Evolutionary conservation across 2,888 invertebrate species (phyloP), one percentile per base, ranked within the genome.

Genomic region (Plagodis pulveraria): DNA sequence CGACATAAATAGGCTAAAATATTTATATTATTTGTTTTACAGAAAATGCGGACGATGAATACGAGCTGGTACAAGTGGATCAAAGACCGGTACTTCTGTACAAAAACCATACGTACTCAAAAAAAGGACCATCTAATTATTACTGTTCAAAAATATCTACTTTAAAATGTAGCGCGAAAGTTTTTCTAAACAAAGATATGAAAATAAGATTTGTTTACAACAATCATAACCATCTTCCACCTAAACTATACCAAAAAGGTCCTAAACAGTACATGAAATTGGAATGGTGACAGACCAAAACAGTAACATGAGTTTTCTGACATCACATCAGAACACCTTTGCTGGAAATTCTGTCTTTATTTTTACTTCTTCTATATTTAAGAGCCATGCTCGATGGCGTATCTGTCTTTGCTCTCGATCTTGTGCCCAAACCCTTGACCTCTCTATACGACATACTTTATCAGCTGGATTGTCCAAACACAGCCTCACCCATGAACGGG

Each of bases 31-130:
- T 36, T 22, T 22, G 22, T 22, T 22, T 22, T 36, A 36, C 36
- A 36, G 36, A 36, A 7, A 36, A 36, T 36, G 42, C 36, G 6
- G 11, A 36, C 6, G 36, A 35, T 36, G 44, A 32, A 7, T 51
- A 50, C n/a, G 41, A 41, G n/a, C n/a, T 41, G 9, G 41, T n/a
- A 5, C 41, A 41, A 10, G 32, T 64, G 5, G 41, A 49, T 35
- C 45, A 56, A 32, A 57, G 42, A 46, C 22, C 12, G 0, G 10
- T 59, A 36, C 7, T 65, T 8, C 10, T 55, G 40, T 65, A 57
- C 11, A 49, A 59, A 36, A 52, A 52, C 0, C 9, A 65, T 33
- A 65, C 65, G 6, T 65, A 46, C 32, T 57, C 57, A 0, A 56
- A 51, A 50, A 34, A 50, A 10, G 58, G 56, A 7, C n/a, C 41